These are phyloP conservation scores for Notamacropus eugenii DNA, from an alignment of 2,797 vertebrate species.

Conservation along the genomic window DNA sequence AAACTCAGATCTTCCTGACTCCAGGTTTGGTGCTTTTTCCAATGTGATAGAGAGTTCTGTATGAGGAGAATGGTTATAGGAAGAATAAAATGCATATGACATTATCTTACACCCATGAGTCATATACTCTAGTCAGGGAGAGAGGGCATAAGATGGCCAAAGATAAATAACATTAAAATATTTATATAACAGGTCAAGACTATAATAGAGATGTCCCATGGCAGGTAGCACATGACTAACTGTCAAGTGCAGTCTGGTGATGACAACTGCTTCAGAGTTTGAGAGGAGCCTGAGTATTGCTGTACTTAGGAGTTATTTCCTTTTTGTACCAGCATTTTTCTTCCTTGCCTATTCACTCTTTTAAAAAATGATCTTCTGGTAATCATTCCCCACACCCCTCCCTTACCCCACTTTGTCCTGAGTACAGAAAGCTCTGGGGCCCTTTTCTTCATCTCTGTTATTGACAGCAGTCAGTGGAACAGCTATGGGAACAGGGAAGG, in stretches of 20 bases:
- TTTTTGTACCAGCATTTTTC: background rate
- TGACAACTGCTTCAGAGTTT: slow-evolving; percentile 20
- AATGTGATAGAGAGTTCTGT: background rate
- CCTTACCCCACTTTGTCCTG: background rate
- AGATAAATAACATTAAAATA: slow-evolving; percentile 52
- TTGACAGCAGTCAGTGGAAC: background rate
- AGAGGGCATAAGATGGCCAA: background rate
- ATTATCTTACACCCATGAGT: background rate
- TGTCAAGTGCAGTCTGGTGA: slow-evolving; percentile 25
- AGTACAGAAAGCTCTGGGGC: background rate
- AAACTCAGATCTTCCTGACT: background rate
- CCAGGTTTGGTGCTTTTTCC: background rate
- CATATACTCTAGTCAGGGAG: background rate
- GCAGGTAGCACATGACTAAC: slow-evolving; percentile 63
- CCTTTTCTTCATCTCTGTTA: background rate
- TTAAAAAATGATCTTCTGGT: background rate
- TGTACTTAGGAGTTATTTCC: slow-evolving; percentile 12
- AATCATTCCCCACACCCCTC: background rate
- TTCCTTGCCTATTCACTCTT: background rate
- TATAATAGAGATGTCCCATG: slow-evolving; percentile 53
- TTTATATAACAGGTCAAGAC: slow-evolving; percentile 45
- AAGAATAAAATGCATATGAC: background rate
- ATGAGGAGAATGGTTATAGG: background rate
- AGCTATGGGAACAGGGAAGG: background rate
- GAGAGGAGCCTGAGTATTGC: background rate